Conservation (phyloP, 2,113 vertebrate species). For the Varanus salvator region DNA sequence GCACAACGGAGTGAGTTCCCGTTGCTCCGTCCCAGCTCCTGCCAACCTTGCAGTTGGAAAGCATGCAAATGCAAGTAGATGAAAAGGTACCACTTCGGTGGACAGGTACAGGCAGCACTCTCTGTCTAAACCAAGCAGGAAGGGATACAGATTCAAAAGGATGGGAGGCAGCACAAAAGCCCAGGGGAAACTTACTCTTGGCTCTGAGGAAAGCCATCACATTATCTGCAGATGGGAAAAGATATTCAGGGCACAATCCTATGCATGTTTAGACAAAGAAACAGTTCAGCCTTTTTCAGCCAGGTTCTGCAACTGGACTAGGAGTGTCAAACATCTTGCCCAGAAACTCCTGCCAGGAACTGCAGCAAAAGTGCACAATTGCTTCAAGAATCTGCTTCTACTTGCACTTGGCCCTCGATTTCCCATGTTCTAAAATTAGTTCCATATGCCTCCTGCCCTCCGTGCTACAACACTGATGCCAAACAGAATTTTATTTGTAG, state of each 20-base stretch:
- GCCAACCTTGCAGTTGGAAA: too few species aligned
- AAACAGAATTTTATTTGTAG: background rate
- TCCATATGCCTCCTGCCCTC: background rate
- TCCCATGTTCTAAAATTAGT: background rate
- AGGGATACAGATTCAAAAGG: background rate
- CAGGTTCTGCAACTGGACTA: background rate
- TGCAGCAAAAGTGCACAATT: background rate
- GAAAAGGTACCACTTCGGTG: too few species aligned
- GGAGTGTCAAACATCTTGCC: background rate
- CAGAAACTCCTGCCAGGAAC: background rate
- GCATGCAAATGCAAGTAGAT: too few species aligned
- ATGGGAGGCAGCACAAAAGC: background rate
- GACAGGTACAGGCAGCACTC: too few species aligned
- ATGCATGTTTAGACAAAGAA: too few species aligned
- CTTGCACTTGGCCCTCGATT: background rate
- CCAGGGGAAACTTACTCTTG: too few species aligned
- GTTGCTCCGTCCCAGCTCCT: too few species aligned
- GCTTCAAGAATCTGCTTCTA: background rate
- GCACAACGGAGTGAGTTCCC: too few species aligned
- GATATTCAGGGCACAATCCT: background rate
- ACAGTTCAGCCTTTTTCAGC: too few species aligned
- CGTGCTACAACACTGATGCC: background rate
- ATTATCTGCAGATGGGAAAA: background rate
- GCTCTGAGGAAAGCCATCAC: background rate
- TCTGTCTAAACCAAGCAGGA: background rate